Base-by-base conservation (phyloP, 1,140 invertebrate genomes). In the Augochlora pura region DNA sequence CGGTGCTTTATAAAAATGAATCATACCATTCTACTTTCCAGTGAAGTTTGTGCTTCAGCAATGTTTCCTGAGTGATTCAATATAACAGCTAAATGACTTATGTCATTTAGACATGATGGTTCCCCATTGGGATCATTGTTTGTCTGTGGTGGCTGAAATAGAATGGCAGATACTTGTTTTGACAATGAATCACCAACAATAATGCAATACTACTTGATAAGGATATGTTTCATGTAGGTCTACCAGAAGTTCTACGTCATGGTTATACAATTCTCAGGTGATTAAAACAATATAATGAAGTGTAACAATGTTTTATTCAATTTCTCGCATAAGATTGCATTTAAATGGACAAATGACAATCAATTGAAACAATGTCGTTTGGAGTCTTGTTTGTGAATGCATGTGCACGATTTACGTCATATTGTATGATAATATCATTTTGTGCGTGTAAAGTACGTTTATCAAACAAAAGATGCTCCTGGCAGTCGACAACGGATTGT, bases 41-140 rank as follows among this genome's bases (percentile, higher is more conserved):
- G 70, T 25, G 83, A 80, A 63, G 82, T 81, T 25, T 85, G 83
- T 39, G 77, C 70, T 66, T 65, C 75, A 60, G 84, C 64, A 59
- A 76, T 67, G 12, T 80, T 78, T 72, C 69, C 85, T 14, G 89
- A 87, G 57, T 89, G 83, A 72, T 84, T 85, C 54, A 84, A 72
- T 54, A 74, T 83, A 9, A 91, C 88, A 16, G 86, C 90, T 66
- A 89, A 81, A 0, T 80, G 73, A 60, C 89, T 80, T 68, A 89
- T 67, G 77, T 83, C 87, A 68, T 62, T 84, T 46, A 39, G 75
- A 21, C 32, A 39, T 18, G 82, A 86, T 49, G 82, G 57, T 70
- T 85, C 87, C 38, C 68, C 79, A 42, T 60, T 80, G 27, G 81
- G 54, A 69, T 80, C 77, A 67, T 60, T 76, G 59, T 63, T 83